These are phyloP conservation scores for Campoplex nolae DNA, from an alignment of 2,888 invertebrate species.

Conservation along the genomic window DNA sequence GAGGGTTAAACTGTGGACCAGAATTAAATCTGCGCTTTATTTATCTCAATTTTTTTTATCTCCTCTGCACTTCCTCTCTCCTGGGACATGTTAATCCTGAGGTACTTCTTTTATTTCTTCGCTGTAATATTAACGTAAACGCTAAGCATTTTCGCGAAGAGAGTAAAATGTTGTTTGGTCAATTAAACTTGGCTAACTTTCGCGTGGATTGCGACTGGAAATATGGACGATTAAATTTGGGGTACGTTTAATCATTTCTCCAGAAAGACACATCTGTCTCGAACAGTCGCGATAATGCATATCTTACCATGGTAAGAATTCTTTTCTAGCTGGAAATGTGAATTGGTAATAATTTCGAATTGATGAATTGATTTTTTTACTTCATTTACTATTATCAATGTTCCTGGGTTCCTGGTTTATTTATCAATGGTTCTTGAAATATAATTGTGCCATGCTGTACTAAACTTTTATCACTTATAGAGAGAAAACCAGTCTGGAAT, in stretches of 20 bases:
- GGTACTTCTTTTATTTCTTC: slow-evolving; percentile 26
- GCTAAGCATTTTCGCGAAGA: slow-evolving; percentile 9
- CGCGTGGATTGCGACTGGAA: not conserved
- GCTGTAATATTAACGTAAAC: not conserved
- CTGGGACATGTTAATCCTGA: slow-evolving; percentile 18
- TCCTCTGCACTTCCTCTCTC: not conserved
- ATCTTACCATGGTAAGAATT: not conserved
- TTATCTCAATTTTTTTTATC: slow-evolving; percentile 11
- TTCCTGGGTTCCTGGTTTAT: not conserved
- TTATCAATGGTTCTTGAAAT: not conserved
- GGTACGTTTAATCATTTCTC: not conserved
- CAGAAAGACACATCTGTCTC: not conserved
- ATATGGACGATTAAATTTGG: not conserved
- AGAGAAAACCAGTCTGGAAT: not conserved
- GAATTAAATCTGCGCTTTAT: slow-evolving; percentile 57
- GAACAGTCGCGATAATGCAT: not conserved
- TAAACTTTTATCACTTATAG: not conserved
- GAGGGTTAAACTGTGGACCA: slow-evolving; percentile 57
- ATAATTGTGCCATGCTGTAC: not conserved
- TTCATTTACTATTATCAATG: not conserved
- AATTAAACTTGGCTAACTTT: not conserved
- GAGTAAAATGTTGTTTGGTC: slow-evolving; percentile 11
- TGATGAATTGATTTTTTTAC: not conserved
- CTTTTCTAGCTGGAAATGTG: not conserved
- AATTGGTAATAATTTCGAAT: not conserved